Percentiles rank a stretch among this genome's conserved stretches.
Evolutionary conservation across 2,888 invertebrate species (phyloP).

Genomic region (Tetrapedia diversipes): DNA sequence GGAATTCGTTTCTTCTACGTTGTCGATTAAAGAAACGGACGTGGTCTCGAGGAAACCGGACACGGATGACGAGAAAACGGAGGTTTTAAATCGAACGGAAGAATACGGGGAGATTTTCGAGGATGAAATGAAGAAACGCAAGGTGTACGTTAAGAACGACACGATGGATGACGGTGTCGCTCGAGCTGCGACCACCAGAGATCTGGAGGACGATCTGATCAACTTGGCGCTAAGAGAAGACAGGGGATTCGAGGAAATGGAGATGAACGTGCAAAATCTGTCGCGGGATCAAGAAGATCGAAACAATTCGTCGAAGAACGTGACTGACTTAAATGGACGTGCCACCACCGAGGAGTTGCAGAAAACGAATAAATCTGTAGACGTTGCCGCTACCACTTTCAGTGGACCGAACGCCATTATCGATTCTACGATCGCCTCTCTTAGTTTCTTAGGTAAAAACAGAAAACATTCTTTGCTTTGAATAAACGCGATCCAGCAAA

Average conservation of each 20-base stretch:
- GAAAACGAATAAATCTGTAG: slow-evolving; percentile 35
- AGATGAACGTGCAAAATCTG: slow-evolving; percentile 30
- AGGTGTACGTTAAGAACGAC: slow-evolving; percentile 40
- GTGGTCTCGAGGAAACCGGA: slow-evolving; percentile 20
- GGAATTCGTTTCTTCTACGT: slow-evolving; percentile 33
- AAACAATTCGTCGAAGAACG: slow-evolving; percentile 16
- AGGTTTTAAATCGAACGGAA: slow-evolving; percentile 39
- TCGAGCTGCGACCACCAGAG: slow-evolving; percentile 34
- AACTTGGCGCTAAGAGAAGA: slow-evolving; percentile 39
- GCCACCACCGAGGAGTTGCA: slow-evolving; percentile 16
- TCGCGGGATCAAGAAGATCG: slow-evolving; percentile 39
- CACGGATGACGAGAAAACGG: slow-evolving; percentile 1
- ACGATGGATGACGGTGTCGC: slow-evolving; percentile 42
- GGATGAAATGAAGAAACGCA: slow-evolving; percentile 59
- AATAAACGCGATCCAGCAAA: background rate
- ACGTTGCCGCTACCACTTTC: slow-evolving; percentile 6
- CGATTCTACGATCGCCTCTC: slow-evolving; percentile 41
- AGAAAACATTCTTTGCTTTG: background rate
- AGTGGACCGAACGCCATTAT: slow-evolving; percentile 20
- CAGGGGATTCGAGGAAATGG: slow-evolving; percentile 11
- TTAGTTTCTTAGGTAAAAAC: slow-evolving; percentile 52
- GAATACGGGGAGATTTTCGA: slow-evolving; percentile 51
- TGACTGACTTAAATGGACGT: slow-evolving; percentile 25
- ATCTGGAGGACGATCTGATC: slow-evolving; percentile 49
- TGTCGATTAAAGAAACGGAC: slow-evolving; percentile 32